A percentile compares a stretch with the other conserved stretches of the same genome.
These are phyloP conservation scores for Anguilla japonica DNA, from an alignment of 2,113 vertebrate genomes.

Conservation along the genomic window DNA sequence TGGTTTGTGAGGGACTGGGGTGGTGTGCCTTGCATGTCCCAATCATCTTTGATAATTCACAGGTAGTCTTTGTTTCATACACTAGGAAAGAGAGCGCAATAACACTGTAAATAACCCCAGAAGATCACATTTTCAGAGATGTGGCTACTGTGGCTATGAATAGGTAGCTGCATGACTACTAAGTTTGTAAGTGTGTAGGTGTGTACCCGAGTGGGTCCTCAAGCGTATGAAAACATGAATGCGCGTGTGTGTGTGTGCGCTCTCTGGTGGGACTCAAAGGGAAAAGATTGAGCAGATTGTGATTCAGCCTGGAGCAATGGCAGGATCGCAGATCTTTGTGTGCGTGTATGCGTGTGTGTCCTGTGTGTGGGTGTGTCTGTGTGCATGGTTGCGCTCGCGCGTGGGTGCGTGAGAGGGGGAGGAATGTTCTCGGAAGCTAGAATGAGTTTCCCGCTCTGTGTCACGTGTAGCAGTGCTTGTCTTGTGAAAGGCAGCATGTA, in stretches of 20 bases:
- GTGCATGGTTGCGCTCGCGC: too few species aligned
- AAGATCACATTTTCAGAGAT: not conserved
- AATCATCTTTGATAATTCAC: not conserved
- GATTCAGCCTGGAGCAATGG: slow-evolving; percentile 16
- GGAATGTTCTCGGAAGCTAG: not conserved
- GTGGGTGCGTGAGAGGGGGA: not conserved
- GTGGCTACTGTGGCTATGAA: not conserved
- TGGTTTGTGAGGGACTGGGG: not conserved
- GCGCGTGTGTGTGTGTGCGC: not conserved
- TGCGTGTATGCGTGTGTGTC: not conserved
- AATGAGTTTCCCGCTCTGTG: too few species aligned
- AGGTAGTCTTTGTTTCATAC: not conserved
- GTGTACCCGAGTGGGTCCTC: not conserved
- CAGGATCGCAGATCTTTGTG: slow-evolving; percentile 11
- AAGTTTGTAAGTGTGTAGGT: not conserved
- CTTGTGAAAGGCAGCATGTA: not conserved
- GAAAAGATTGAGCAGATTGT: slow-evolving; percentile 21
- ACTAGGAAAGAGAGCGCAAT: not conserved
- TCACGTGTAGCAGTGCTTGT: slow-evolving; percentile 10
- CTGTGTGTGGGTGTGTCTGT: too few species aligned
- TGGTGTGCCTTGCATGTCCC: not conserved
- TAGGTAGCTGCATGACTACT: not conserved
- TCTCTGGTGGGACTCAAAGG: not conserved
- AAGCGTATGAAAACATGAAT: not conserved
- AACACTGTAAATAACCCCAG: not conserved